Evolutionary conservation across 2,113 vertebrate genomes (phyloP), one percentile per base, ranked within the genome.

Genomic region (Phyllopteryx taeniolatus): DNA sequence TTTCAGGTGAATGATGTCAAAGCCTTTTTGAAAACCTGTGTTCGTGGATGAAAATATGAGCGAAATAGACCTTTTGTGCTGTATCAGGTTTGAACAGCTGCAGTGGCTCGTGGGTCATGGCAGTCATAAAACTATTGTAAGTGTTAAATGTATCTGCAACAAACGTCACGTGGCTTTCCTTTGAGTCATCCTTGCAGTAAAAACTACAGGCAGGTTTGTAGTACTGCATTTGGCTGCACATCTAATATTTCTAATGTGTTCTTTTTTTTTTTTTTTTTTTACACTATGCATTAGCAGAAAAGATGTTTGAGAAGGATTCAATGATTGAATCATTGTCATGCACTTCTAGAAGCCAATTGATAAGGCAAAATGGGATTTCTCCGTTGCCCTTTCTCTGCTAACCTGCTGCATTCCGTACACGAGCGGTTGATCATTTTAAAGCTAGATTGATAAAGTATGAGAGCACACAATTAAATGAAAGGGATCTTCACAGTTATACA

Each of bases 51-150:
- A 10, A 22, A 56, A 12, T 56, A 22, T 56, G 54, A 56, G 54
- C 22, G 27, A 27, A 27, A 27, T 27, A 62, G 57, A 19, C 43
- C 22, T 68, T 39, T 64, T 79, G 35, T 39, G 35, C 35, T 39
- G 35, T 27, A 27, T 27, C 27, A 27, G 27, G 27, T 6, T 81
- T 67, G 79, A 19, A 74, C 60, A 20, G 35, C 62, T 60, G 44
- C 20, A 31, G 31, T 43, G 60, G 43, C 73, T 85, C 39, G 12
- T 61, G 75, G 85, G 83, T 90, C 83, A 84, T 84, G 84, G 83
- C 71, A 85, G 81, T 85, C 70, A 76, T 62, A 46, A 59, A 73
- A 67, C 57, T 42, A 59, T 5, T 68, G 51, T 64, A 51, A 76
- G 67, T 86, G 81, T 86, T 83, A 84, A 79, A 87, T 72, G 42